Evolutionary conservation across 2,113 vertebrate genomes (phyloP).

Genomic region (Rhabdomys dilectus): DNA sequence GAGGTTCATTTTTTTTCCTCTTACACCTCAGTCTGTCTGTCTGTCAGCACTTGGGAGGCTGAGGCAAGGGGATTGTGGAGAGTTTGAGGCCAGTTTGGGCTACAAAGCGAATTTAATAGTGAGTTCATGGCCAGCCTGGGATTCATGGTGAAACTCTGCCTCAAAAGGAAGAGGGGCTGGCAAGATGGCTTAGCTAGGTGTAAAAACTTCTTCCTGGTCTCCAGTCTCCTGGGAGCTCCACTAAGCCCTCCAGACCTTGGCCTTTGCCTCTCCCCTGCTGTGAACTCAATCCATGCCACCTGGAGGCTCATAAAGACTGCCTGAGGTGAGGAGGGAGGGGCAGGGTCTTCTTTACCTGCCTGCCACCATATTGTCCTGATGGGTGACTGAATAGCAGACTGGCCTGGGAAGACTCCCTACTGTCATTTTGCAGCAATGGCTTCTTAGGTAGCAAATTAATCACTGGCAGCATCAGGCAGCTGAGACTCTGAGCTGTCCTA

Average conservation of each 20-base stretch:
- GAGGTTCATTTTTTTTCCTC: neutral
- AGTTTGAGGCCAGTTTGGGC: neutral
- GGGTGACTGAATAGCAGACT: conserved; percentile 4
- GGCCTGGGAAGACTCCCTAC: neutral
- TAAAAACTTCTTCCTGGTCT: neutral
- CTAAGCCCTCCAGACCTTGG: neutral
- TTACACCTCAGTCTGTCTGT: neutral
- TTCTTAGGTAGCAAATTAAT: conserved; percentile 30
- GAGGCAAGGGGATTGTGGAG: neutral
- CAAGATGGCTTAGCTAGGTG: neutral
- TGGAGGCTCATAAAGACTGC: neutral
- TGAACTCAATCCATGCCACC: neutral
- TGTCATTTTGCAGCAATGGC: conserved; percentile 33
- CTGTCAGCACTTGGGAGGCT: neutral
- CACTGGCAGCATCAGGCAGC: neutral
- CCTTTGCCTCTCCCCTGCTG: neutral
- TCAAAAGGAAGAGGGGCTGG: neutral
- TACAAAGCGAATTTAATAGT: neutral
- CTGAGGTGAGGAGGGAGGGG: neutral
- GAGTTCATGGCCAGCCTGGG: neutral
- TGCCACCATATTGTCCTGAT: neutral
- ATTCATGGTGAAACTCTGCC: neutral
- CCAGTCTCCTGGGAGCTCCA: neutral
- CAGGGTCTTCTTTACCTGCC: neutral
- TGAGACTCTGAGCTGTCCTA: neutral